Conservation (phyloP, 2,113 vertebrate genomes). For the Chelonoidis abingdonii region DNA sequence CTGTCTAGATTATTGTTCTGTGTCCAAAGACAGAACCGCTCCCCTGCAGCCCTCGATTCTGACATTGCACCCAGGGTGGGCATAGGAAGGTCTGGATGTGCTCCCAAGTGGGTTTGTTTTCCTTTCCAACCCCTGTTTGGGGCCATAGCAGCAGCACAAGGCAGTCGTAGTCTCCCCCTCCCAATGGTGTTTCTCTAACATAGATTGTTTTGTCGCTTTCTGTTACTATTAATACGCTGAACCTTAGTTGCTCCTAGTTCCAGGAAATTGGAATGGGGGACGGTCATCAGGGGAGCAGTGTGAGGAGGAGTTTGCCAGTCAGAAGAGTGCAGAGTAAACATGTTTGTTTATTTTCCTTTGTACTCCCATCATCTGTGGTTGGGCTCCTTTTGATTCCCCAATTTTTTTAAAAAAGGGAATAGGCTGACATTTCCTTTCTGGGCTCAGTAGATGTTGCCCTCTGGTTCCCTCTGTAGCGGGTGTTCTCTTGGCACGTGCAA, state of each 20-base stretch:
- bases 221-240: conserved; percentile 45
- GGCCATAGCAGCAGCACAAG: not conserved
- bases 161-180: not conserved
- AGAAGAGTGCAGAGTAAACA: not conserved
- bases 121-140: not conserved
- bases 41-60: not conserved
- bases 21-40: not conserved
- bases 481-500: not conserved
- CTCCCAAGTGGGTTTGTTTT: not conserved
- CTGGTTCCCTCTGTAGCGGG: not conserved
- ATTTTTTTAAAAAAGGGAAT: not conserved
- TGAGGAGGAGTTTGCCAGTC: not conserved
- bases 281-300: not conserved
- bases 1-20: not conserved
- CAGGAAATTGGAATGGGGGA: conserved; percentile 51
- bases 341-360: conserved; percentile 16
- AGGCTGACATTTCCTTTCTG: not conserved
- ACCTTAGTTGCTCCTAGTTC: conserved; percentile 37
- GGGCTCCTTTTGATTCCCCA: not conserved
- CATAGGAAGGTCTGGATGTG: too few species aligned
- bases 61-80: not conserved
- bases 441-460: not conserved
- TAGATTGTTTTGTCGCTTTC: not conserved
- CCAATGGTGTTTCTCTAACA: not conserved
- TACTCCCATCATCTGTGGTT: not conserved